Percentiles rank a stretch among this genome's conserved stretches.
Conservation (phyloP, 1,140 invertebrate species). For the Procambarus virginalis region DNA sequence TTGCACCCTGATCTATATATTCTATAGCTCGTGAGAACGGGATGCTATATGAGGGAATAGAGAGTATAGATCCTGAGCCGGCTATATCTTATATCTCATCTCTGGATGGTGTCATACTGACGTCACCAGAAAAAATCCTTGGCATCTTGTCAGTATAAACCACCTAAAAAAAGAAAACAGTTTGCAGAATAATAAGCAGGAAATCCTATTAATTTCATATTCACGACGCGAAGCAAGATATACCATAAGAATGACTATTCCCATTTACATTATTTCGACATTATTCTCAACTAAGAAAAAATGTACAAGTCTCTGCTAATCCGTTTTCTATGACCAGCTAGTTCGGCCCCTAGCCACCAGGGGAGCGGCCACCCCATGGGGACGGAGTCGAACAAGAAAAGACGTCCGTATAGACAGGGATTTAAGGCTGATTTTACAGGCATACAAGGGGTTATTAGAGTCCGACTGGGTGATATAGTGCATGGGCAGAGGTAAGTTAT, state of each 20-base stretch:
- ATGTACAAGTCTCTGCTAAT: neutral
- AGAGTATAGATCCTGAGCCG: neutral
- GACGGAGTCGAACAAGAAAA: neutral
- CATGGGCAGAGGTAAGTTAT: slow-evolving; percentile 23
- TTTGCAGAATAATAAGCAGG: neutral
- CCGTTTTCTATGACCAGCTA: slow-evolving; percentile 12
- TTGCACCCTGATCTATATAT: too few relatives aligned
- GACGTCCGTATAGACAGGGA: neutral
- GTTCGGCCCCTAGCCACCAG: slow-evolving; percentile 21
- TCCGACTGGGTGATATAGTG: slow-evolving; percentile 33
- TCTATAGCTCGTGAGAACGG: too few relatives aligned
- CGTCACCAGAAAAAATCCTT: neutral
- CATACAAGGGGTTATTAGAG: slow-evolving; percentile 6
- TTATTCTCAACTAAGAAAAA: slow-evolving; percentile 8
- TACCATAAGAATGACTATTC: neutral
- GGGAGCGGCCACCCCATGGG: slow-evolving; percentile 27
- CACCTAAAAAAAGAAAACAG: neutral
- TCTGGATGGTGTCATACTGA: neutral
- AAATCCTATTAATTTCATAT: slow-evolving; percentile 29
- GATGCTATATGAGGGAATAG: neutral
- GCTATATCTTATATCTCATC: too few relatives aligned
- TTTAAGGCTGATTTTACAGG: neutral
- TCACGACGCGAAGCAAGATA: slow-evolving; percentile 5
- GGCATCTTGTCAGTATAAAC: neutral
- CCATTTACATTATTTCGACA: slow-evolving; percentile 19